These are phyloP conservation scores for Trilocha varians DNA, from an alignment of 2,888 invertebrate species.

Conservation along the genomic window DNA sequence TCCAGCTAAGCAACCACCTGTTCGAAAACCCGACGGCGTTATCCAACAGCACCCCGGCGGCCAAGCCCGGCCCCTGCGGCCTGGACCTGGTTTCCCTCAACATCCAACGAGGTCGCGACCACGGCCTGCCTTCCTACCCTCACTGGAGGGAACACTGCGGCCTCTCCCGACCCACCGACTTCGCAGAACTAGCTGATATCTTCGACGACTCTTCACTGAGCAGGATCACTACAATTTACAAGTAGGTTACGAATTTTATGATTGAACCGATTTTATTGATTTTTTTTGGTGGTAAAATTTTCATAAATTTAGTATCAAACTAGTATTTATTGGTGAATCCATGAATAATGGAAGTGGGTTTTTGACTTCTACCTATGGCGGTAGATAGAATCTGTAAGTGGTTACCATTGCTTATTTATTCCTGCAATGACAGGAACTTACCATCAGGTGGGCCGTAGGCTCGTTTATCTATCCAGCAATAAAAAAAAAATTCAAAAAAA, in stretches of 20 bases:
- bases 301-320: no score
- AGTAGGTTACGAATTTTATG: constrained; percentile 43
- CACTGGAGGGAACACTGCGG: constrained; percentile 85
- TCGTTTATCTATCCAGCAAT: no score
- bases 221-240: constrained; percentile 77
- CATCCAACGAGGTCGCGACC: constrained; percentile 91
- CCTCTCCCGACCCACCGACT: constrained; percentile 73
- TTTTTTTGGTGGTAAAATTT: no score
- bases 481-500: no score
- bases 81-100: constrained; percentile 90
- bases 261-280: neutral
- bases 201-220: constrained; percentile 77
- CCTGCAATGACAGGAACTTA: neutral
- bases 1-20: constrained; percentile 78
- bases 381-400: no score
- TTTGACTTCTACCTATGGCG: no score
- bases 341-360: no score
- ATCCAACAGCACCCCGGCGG: constrained; percentile 22
- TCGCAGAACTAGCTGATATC: constrained; percentile 76
- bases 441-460: no score
- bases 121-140: constrained; percentile 86
- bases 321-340: no score
- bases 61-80: constrained; percentile 70
- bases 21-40: constrained; percentile 70
- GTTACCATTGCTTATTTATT: neutral